These are phyloP conservation scores for Colossoma macropomum DNA, from an alignment of 2,113 vertebrate genomes.

Conservation along the genomic window DNA sequence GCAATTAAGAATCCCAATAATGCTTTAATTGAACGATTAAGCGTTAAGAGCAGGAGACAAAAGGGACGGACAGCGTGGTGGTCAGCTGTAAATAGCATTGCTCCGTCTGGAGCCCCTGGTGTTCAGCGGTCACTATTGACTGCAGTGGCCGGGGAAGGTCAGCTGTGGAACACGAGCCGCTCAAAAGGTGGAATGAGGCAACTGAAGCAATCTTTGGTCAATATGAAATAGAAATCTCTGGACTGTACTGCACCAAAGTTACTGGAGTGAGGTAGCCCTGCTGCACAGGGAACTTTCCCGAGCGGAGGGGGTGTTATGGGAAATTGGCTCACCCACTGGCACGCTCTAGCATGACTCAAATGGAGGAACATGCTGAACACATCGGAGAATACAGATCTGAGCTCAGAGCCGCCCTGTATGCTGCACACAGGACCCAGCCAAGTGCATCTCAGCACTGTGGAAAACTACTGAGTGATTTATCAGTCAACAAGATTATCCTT, in stretches of 20 bases:
- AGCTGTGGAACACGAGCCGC: constrained; percentile 89
- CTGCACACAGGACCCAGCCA: constrained; percentile 10
- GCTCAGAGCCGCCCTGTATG: constrained; percentile 4
- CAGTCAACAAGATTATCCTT: constrained; percentile 15
- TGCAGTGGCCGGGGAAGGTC: constrained; percentile 90
- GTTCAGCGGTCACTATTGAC: constrained; percentile 88
- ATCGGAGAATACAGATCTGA: constrained; percentile 46
- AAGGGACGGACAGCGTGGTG: constrained; percentile 78
- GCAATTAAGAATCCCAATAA: constrained; percentile 84
- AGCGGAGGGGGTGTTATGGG: constrained; percentile 80
- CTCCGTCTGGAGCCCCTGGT: constrained; percentile 75
- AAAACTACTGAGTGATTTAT: constrained; percentile 19
- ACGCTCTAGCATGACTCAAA: constrained; percentile 49
- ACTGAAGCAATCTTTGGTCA: constrained; percentile 97
- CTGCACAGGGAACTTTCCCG: constrained; percentile 84
- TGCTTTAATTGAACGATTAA: constrained; percentile 82
- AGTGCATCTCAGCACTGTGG: constrained; percentile 27
- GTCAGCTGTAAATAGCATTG: constrained; percentile 66
- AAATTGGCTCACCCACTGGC: constrained; percentile 79
- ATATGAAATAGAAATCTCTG: constrained; percentile 96
- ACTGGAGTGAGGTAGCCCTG: constrained; percentile 87
- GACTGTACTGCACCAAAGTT: constrained; percentile 97
- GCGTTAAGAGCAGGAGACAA: constrained; percentile 73
- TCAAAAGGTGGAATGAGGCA: constrained; percentile 96
- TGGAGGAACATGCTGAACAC: constrained; percentile 37